Conservation (phyloP, 2,797 vertebrate species). For the Oreochromis mossambicus region DNA sequence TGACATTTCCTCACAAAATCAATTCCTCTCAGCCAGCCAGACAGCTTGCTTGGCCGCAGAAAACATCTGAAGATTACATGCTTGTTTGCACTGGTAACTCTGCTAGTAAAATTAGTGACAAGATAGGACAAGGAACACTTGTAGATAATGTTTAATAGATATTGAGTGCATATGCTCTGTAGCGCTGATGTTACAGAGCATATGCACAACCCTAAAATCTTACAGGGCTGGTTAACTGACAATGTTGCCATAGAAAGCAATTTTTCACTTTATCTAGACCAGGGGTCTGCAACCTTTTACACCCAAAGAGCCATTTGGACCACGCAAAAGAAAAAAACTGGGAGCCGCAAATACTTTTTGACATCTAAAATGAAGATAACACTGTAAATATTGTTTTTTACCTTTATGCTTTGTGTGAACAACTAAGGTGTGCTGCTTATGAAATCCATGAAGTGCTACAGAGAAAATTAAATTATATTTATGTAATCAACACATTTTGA, state of each 20-base stretch:
- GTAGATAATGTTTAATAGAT: not conserved
- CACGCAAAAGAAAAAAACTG: too few relatives aligned
- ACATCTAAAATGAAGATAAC: too few relatives aligned
- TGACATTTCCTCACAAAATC: constrained; percentile 19
- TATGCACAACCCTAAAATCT: not conserved
- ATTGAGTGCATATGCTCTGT: not conserved
- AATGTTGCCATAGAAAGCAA: not conserved
- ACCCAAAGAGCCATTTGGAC: too few relatives aligned
- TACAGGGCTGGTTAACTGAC: not conserved
- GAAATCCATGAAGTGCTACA: too few relatives aligned
- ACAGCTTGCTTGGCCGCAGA: not conserved
- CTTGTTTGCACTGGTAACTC: not conserved
- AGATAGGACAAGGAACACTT: not conserved
- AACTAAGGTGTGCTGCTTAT: too few relatives aligned
- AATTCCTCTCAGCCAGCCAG: not conserved
- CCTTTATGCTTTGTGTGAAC: too few relatives aligned
- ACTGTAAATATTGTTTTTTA: too few relatives aligned
- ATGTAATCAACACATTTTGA: too few relatives aligned
- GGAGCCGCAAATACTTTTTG: too few relatives aligned
- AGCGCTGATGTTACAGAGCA: not conserved
- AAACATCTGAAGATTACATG: not conserved
- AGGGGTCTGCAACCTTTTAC: too few relatives aligned
- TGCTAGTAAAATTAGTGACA: not conserved
- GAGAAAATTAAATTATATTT: too few relatives aligned
- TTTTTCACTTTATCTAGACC: not conserved